Percentiles rank a stretch among this genome's conserved stretches.
Conservation (phyloP, 2,888 invertebrate species). For the Tinea trinotella region DNA sequence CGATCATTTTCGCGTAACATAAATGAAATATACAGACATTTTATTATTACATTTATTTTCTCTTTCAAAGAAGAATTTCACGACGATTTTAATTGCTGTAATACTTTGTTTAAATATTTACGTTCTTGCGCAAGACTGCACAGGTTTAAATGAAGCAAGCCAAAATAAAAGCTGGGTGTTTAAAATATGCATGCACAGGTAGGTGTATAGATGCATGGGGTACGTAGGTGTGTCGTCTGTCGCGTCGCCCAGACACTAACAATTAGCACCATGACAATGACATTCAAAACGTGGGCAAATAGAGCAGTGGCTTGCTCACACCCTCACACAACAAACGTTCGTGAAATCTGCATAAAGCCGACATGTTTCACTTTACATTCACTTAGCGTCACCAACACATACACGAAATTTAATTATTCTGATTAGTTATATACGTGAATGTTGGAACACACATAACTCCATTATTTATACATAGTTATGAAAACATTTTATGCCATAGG, state of each 20-base stretch:
- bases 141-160: too few species aligned
- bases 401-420: conserved; percentile 12
- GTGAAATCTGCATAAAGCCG: conserved; percentile 14
- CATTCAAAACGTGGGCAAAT: conserved; percentile 66
- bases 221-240: not conserved
- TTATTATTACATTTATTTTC: conserved; percentile 14
- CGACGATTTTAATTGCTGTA: not conserved
- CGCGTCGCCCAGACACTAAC: conserved; percentile 26
- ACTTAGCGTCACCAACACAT: conserved; percentile 13
- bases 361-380: conserved; percentile 12
- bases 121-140: too few species aligned
- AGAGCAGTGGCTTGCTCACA: conserved; percentile 32
- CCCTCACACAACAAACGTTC: not conserved
- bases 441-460: not conserved
- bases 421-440: not conserved
- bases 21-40: conserved; percentile 11
- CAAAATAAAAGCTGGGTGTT: too few species aligned
- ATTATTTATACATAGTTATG: not conserved
- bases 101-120: too few species aligned
- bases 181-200: too few species aligned
- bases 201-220: too few species aligned
- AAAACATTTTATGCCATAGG: too few species aligned
- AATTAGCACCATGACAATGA: conserved; percentile 65
- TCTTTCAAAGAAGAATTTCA: not conserved
- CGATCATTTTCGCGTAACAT: conserved; percentile 34